Percentiles rank a stretch among this genome's conserved stretches.
Evolutionary conservation across 2,113 vertebrate species (phyloP).

Genomic region (Ginglymostoma cirratum): DNA sequence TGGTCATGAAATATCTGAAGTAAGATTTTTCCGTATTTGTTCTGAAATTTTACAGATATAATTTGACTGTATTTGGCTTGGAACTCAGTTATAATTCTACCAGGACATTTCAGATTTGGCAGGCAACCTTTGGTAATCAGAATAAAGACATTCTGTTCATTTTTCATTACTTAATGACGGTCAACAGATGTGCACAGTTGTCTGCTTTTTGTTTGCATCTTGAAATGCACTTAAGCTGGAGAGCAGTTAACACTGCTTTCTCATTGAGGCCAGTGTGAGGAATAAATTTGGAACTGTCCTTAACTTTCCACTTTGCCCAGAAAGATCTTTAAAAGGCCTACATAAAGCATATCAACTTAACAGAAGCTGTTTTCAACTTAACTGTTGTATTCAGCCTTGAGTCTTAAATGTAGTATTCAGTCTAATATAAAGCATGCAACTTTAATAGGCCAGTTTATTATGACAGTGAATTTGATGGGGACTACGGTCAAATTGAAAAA

Average conservation of each 20-base stretch:
- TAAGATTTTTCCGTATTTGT: neutral
- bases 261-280: neutral
- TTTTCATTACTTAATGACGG: neutral
- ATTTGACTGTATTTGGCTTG: neutral
- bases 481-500: neutral
- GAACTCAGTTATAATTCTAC: neutral
- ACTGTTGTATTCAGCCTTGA: neutral
- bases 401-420: neutral
- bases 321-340: neutral
- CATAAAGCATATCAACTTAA: neutral
- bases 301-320: neutral
- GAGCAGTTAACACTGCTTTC: neutral
- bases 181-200: neutral
- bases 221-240: neutral
- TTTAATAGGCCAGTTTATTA: neutral
- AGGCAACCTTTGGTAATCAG: neutral
- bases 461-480: neutral
- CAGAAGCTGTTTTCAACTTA: neutral
- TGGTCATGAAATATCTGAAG: neutral
- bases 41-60: neutral
- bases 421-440: neutral
- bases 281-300: neutral
- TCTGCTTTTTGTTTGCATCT: neutral
- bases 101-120: neutral
- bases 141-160: neutral